phyloP scores from a whole-genome alignment of 2,888 invertebrate genomes.

The Hetaerina titia region DNA sequence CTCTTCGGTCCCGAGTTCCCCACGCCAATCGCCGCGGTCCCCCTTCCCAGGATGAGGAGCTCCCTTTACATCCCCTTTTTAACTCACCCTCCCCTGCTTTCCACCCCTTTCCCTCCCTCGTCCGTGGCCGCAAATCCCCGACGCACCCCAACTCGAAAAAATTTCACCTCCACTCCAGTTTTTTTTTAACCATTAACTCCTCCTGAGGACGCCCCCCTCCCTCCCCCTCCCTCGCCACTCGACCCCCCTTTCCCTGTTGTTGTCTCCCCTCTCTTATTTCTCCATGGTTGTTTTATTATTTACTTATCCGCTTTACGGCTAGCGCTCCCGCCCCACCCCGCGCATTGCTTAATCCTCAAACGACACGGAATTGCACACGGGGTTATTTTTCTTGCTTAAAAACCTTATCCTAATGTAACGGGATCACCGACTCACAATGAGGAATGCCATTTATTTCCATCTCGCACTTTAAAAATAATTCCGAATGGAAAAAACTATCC shows the following conservation, averaged over 20 bases:
- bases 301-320: slow-evolving; percentile 26
- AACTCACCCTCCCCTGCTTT: not conserved
- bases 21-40: not conserved
- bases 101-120: not conserved
- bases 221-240: not conserved
- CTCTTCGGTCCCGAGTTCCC: slow-evolving; percentile 23
- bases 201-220: not conserved
- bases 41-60: not conserved
- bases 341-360: not conserved
- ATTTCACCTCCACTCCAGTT: not conserved
- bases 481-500: too few relatives aligned
- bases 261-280: not conserved
- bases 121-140: not conserved
- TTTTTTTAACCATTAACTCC: not conserved
- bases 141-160: not conserved
- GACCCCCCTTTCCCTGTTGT: not conserved
- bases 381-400: slow-evolving; percentile 13
- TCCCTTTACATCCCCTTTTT: not conserved
- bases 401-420: not conserved
- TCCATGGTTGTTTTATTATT: not conserved
- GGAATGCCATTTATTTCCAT: not conserved
- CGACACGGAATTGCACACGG: not conserved
- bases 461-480: not conserved
- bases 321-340: not conserved
- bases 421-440: not conserved